Percentiles rank a stretch among this genome's conserved stretches.
These are phyloP conservation scores for Xiphias gladius DNA, from an alignment of 2,113 vertebrate species.

Conservation along the genomic window DNA sequence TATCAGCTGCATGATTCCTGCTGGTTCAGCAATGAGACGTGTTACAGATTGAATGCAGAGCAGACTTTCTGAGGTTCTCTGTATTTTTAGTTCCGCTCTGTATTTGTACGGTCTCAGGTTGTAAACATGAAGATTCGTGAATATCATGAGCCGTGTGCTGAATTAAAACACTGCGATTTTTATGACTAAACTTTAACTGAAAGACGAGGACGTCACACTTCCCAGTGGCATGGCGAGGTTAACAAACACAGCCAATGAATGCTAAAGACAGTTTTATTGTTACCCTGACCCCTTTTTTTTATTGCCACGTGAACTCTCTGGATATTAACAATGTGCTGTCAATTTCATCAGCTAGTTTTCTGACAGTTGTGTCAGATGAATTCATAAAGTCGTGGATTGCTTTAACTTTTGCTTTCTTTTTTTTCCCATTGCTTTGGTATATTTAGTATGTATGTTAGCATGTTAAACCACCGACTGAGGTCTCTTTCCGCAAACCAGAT, in stretches of 20 bases:
- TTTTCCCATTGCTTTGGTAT: not conserved
- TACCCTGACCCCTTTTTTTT: conserved; percentile 11
- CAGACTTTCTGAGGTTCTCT: conserved; percentile 29
- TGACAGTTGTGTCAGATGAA: conserved; percentile 48
- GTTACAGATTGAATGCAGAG: conserved; percentile 18
- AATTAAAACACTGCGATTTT: conserved; percentile 7
- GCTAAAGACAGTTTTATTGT: conserved; percentile 34
- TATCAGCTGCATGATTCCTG: conserved; percentile 30
- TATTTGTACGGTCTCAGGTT: not conserved
- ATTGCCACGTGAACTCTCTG: conserved; percentile 7
- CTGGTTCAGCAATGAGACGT: conserved; percentile 35
- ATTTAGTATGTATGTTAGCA: conserved; percentile 5
- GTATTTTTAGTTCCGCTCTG: conserved; percentile 17
- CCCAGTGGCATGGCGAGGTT: conserved; percentile 6
- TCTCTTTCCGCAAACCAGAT: not conserved
- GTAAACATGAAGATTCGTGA: not conserved
- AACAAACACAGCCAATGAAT: conserved; percentile 25
- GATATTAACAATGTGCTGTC: conserved; percentile 33
- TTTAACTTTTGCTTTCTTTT: not conserved
- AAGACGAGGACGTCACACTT: not conserved
- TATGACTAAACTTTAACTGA: conserved; percentile 20
- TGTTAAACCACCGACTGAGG: not conserved
- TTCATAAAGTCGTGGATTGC: conserved; percentile 31
- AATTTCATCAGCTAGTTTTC: conserved; percentile 51
- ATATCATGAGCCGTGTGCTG: not conserved